Percentiles rank a stretch among this genome's conserved stretches.
These are phyloP conservation scores for Cyprinella venusta DNA, from an alignment of 2,797 vertebrate genomes.

Conservation along the genomic window DNA sequence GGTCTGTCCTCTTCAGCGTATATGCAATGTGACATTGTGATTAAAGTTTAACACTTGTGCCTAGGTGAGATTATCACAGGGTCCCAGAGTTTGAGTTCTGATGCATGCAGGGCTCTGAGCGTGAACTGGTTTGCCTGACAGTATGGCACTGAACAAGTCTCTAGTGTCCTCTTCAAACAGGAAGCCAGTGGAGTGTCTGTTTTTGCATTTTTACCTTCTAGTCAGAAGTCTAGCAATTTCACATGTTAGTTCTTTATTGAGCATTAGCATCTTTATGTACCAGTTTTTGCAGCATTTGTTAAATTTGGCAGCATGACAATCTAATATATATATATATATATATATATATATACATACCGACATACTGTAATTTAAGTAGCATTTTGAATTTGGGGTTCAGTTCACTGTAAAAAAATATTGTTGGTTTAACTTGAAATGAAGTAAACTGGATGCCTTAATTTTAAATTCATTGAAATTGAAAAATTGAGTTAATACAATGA, in stretches of 20 bases:
- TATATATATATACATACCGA: too few relatives aligned
- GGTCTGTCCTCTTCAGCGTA: constrained; percentile 11
- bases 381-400: neutral
- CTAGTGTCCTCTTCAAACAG: neutral
- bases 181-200: neutral
- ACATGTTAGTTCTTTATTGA: too few relatives aligned
- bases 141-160: neutral
- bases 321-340: too few relatives aligned
- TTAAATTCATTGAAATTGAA: too few relatives aligned
- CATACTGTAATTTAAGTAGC: neutral
- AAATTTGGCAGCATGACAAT: too few relatives aligned
- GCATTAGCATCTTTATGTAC: too few relatives aligned
- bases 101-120: neutral
- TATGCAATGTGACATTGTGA: constrained; percentile 32
- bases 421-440: too few relatives aligned
- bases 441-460: too few relatives aligned
- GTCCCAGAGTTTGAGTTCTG: constrained; percentile 21
- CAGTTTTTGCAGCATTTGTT: too few relatives aligned
- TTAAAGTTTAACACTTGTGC: constrained; percentile 50
- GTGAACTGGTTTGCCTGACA: neutral
- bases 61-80: neutral
- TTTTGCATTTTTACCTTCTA: neutral
- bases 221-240: neutral
- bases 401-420: too few relatives aligned
- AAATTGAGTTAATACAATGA: too few relatives aligned